Percentiles rank a stretch among this genome's conserved stretches.
phyloP scores from a whole-genome alignment of 2,888 invertebrate species.

The Odontocerum albicorne region DNA sequence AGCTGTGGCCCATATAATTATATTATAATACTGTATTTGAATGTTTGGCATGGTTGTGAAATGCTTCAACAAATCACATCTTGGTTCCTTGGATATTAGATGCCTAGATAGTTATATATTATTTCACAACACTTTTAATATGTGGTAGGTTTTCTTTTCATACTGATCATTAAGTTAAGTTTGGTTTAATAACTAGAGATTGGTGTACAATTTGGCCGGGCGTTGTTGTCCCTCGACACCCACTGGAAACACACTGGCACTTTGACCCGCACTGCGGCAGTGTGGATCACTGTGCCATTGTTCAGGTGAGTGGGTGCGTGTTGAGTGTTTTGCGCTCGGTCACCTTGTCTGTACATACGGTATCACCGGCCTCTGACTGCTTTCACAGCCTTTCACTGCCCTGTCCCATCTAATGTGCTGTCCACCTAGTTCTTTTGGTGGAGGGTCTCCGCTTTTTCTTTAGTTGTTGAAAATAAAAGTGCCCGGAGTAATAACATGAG shows the following conservation, averaged over 20 bases:
- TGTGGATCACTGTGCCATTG: not conserved
- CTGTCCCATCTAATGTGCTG: no score
- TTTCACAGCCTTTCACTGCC: slow-evolving; percentile 18
- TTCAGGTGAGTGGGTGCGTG: slow-evolving; percentile 29
- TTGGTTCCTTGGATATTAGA: slow-evolving; percentile 37
- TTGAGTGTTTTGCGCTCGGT: slow-evolving; percentile 5
- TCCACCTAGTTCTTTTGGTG: not conserved
- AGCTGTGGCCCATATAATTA: slow-evolving; percentile 35
- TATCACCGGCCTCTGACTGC: slow-evolving; percentile 8
- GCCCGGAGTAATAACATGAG: no score
- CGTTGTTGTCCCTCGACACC: slow-evolving; percentile 15
- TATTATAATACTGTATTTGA: slow-evolving; percentile 35
- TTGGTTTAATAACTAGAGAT: slow-evolving; percentile 33
- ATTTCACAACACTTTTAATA: slow-evolving; percentile 36
- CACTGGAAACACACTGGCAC: not conserved
- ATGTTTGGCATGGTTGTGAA: slow-evolving; percentile 38
- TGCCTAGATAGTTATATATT: slow-evolving; percentile 36
- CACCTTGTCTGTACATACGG: slow-evolving; percentile 19
- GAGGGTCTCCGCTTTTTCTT: not conserved
- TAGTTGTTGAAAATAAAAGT: no score
- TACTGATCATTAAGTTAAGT: slow-evolving; percentile 33
- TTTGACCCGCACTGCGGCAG: not conserved
- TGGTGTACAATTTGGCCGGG: slow-evolving; percentile 26
- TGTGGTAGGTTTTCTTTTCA: slow-evolving; percentile 37
- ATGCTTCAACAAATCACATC: slow-evolving; percentile 36